phyloP scores from a whole-genome alignment of 2,797 vertebrate genomes.

The Cossypha caffra region DNA sequence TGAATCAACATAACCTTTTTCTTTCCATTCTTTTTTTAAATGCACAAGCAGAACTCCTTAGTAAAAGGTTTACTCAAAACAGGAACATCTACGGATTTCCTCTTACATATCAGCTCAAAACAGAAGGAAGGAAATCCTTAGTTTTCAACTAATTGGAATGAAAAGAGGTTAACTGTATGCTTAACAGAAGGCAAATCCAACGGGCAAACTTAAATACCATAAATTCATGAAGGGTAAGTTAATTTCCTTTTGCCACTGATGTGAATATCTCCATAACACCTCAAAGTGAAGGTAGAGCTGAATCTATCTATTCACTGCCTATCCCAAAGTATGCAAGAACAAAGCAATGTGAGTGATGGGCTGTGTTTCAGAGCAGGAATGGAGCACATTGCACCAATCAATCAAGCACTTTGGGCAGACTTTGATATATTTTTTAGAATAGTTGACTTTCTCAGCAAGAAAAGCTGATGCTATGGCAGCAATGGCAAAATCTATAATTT shows the following conservation, averaged over 20 bases:
- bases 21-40: constrained; percentile 56
- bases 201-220: background rate
- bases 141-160: constrained; percentile 69
- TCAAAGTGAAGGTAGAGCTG: background rate
- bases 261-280: background rate
- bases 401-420: background rate
- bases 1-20: constrained; percentile 43
- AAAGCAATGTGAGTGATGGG: rapidly evolving
- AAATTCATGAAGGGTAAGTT: background rate
- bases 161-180: constrained; percentile 55
- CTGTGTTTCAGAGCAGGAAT: background rate
- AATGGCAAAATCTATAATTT: background rate
- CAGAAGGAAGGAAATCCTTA: constrained; percentile 86
- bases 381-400: background rate
- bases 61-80: constrained; percentile 75
- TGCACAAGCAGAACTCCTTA: constrained; percentile 45
- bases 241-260: background rate
- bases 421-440: background rate
- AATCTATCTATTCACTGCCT: background rate
- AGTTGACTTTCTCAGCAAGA: background rate
- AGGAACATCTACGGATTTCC: constrained; percentile 89
- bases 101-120: constrained; percentile 77
- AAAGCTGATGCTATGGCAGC: background rate
- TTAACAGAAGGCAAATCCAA: constrained; percentile 46
- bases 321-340: background rate